phyloP scores from a whole-genome alignment of 2,113 vertebrate species.

The Girardinichthys multiradiatus region DNA sequence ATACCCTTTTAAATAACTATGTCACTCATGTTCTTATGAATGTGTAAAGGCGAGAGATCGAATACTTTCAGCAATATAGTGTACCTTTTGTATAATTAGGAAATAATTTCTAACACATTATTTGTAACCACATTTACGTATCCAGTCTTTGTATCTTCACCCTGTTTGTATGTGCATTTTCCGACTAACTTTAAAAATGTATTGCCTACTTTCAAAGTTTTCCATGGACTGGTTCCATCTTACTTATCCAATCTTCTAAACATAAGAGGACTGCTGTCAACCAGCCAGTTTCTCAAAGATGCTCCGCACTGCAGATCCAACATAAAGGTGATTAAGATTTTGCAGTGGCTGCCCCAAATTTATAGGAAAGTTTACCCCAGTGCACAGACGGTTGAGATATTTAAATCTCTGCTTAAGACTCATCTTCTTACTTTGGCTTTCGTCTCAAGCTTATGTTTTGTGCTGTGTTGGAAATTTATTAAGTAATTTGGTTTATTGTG shows the following conservation, averaged over 20 bases:
- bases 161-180: neutral
- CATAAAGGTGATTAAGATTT: neutral
- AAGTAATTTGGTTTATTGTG: no score
- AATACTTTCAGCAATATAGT: constrained; percentile 48
- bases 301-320: neutral
- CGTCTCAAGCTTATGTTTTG: neutral
- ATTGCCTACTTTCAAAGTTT: neutral
- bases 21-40: constrained; percentile 46
- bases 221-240: neutral
- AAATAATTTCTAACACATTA: constrained; percentile 28
- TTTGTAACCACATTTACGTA: neutral
- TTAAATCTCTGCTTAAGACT: neutral
- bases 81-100: constrained; percentile 30
- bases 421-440: neutral
- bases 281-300: neutral
- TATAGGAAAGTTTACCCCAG: neutral
- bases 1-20: neutral
- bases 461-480: neutral
- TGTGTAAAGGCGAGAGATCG: constrained; percentile 4
- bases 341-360: neutral
- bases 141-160: no score
- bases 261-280: neutral
- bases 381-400: neutral
- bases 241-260: neutral
- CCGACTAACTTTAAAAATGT: neutral